Evolutionary conservation across 2,113 vertebrate species (phyloP).

Genomic region (Gobio gobio): DNA sequence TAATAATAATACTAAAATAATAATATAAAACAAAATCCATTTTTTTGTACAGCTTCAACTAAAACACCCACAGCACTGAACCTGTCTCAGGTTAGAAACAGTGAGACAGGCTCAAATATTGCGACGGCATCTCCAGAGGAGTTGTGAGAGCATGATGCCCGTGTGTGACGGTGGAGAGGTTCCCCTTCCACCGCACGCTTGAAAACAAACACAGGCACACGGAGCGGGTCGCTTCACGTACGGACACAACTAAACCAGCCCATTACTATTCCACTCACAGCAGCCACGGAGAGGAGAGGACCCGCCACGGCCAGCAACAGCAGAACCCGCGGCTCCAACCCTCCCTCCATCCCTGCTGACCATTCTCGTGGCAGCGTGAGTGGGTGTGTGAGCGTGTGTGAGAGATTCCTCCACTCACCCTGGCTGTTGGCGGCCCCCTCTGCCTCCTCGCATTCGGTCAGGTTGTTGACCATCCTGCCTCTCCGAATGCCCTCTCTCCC

Average conservation of each 20-base stretch:
- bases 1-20: not conserved
- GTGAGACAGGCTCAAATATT: not conserved
- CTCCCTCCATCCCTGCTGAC: constrained; percentile 10
- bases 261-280: constrained; percentile 60
- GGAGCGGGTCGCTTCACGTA: not conserved
- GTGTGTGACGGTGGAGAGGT: not conserved
- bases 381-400: constrained; percentile 38
- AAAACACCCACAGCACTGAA: not conserved
- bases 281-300: constrained; percentile 52
- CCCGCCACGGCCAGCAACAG: constrained; percentile 27
- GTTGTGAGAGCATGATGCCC: not conserved
- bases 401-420: constrained; percentile 85
- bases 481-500: constrained; percentile 40
- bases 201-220: constrained; percentile 20
- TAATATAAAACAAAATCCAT: not conserved
- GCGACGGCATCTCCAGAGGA: not conserved
- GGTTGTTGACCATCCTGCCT: constrained; percentile 94
- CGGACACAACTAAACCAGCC: constrained; percentile 22
- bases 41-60: not conserved
- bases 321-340: constrained; percentile 43
- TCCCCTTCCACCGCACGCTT: not conserved
- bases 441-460: constrained; percentile 94
- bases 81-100: too few species aligned
- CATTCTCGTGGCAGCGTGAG: constrained; percentile 1
- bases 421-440: constrained; percentile 90